Evolutionary conservation across 2,797 vertebrate species (phyloP).

Genomic region (Zalophus californianus): DNA sequence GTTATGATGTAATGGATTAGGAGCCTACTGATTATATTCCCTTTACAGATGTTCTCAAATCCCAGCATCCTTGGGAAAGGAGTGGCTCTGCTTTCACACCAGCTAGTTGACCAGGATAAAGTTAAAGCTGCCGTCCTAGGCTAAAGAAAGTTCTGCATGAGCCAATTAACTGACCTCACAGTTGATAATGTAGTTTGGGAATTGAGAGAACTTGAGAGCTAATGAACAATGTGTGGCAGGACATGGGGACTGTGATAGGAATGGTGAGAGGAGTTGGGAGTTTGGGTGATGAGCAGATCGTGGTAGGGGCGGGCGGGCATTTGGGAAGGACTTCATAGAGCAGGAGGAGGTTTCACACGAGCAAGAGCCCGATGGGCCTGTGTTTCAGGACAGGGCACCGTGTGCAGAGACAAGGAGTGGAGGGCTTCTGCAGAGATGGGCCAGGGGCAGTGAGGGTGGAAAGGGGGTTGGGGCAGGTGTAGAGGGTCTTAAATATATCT

Average conservation of each 20-base stretch:
- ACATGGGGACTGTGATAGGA: neutral
- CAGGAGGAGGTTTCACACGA: neutral
- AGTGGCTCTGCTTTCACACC: neutral
- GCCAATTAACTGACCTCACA: neutral
- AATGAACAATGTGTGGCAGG: neutral
- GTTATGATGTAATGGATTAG: neutral
- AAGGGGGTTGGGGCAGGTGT: neutral
- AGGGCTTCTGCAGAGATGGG: neutral
- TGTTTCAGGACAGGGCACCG: neutral
- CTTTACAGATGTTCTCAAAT: neutral
- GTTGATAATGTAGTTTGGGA: neutral
- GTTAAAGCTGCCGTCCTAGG: neutral
- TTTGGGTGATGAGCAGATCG: neutral
- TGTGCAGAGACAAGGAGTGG: neutral
- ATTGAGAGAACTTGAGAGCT: neutral
- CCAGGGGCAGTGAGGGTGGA: fast-evolving
- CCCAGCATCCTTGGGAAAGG: neutral
- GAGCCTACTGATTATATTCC: neutral
- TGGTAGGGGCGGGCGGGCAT: neutral
- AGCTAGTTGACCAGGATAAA: neutral
- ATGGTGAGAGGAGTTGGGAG: neutral
- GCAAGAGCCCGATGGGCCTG: neutral
- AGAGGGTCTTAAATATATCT: neutral
- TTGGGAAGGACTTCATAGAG: neutral
- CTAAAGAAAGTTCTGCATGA: neutral